Evolutionary conservation across 2,888 invertebrate species (phyloP).

Genomic region (Clanis bilineata): DNA sequence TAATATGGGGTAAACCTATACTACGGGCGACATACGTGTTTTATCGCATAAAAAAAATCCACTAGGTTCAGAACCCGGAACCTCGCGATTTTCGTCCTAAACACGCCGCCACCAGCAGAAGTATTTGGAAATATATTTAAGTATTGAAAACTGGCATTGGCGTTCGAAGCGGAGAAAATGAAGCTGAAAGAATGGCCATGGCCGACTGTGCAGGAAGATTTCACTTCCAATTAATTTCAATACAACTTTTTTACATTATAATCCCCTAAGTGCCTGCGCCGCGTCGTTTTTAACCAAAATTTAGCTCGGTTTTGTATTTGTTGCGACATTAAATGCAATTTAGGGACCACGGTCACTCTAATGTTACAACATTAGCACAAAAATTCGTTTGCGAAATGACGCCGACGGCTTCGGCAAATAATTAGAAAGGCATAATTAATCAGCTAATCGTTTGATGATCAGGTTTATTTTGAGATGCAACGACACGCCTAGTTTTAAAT

Average conservation of each 20-base stretch:
- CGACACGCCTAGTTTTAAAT: background rate
- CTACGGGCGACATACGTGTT: too few relatives aligned
- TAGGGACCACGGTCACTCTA: constrained; percentile 41
- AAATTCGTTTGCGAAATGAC: constrained; percentile 29
- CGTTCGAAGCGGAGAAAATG: background rate
- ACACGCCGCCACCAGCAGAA: too few relatives aligned
- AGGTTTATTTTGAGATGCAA: background rate
- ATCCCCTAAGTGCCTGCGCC: background rate
- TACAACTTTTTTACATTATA: background rate
- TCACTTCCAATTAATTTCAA: constrained; percentile 5
- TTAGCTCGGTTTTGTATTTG: constrained; percentile 22
- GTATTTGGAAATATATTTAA: background rate
- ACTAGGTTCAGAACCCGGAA: too few relatives aligned
- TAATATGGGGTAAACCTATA: too few relatives aligned
- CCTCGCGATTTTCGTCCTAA: too few relatives aligned
- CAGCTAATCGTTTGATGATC: constrained; percentile 12
- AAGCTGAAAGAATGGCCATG: constrained; percentile 7
- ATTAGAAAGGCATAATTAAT: constrained; percentile 24
- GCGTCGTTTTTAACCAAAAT: constrained; percentile 8
- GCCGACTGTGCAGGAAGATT: background rate
- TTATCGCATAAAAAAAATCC: too few relatives aligned
- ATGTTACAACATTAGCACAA: constrained; percentile 28
- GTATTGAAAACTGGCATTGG: background rate
- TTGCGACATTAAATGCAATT: constrained; percentile 37
- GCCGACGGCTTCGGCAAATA: constrained; percentile 16